Conservation (phyloP, 1,140 invertebrate species). For the Lerema accius region DNA sequence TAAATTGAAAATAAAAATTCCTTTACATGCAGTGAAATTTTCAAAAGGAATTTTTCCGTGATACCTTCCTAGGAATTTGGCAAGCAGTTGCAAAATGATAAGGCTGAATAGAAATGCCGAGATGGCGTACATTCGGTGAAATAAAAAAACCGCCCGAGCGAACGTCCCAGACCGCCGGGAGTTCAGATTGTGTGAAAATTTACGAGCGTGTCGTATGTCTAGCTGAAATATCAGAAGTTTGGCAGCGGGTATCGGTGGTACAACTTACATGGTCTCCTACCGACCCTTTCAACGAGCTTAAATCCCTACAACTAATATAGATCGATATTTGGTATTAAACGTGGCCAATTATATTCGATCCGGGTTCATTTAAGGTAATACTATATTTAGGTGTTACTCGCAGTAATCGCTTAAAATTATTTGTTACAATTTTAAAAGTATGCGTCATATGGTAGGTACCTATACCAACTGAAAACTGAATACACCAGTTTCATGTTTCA, state of each 20-base stretch:
- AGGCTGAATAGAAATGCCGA: constrained; percentile 31
- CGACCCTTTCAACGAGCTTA: no score
- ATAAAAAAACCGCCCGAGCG: constrained; percentile 29
- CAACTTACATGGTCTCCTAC: constrained; percentile 12
- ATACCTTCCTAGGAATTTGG: constrained; percentile 31
- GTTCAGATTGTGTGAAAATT: constrained; percentile 61
- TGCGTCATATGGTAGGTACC: no score
- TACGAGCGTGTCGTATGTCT: constrained; percentile 58
- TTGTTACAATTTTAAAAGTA: neutral
- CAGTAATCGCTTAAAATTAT: no score
- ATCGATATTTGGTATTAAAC: no score
- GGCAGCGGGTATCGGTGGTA: constrained; percentile 37
- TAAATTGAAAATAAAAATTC: constrained; percentile 1
- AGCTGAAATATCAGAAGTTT: constrained; percentile 49
- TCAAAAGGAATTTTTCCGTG: constrained; percentile 3
- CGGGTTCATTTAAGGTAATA: no score
- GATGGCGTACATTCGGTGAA: constrained; percentile 12
- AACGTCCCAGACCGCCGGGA: constrained; percentile 4
- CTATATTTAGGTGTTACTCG: no score
- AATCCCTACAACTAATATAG: no score
- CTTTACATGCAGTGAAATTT: neutral
- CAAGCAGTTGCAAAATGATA: constrained; percentile 32
- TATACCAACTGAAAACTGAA: no score
- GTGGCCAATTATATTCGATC: no score
- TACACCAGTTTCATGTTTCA: no score